Evolutionary conservation across 2,888 invertebrate genomes (phyloP).

Genomic region (Drosophila histrio): DNA sequence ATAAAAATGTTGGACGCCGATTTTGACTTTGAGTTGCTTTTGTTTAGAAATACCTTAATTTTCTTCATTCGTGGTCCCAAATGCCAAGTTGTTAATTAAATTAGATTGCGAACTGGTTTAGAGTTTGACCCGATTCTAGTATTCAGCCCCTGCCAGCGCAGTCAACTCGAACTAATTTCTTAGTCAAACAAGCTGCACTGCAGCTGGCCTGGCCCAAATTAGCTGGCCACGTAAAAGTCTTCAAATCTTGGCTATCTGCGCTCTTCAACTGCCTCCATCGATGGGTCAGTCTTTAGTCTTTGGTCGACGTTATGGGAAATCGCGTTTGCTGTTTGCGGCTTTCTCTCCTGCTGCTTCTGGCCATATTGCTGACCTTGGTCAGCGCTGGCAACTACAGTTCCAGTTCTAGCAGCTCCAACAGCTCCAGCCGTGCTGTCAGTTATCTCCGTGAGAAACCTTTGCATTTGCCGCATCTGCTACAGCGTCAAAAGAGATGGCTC

Average conservation of each 20-base stretch:
- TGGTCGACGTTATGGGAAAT: conserved; percentile 38
- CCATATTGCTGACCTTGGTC: conserved; percentile 15
- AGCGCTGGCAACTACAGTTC: conserved; percentile 6
- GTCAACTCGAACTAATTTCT: conserved; percentile 38
- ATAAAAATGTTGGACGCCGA: conserved; percentile 30
- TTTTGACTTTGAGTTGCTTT: conserved; percentile 17
- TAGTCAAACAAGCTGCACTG: conserved; percentile 49
- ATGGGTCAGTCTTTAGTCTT: conserved; percentile 39
- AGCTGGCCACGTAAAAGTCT: conserved; percentile 42
- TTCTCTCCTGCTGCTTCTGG: conserved; percentile 4
- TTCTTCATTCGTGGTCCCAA: conserved; percentile 14
- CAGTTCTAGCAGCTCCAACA: conserved; percentile 17
- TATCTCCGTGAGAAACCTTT: conserved; percentile 40
- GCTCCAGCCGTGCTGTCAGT: conserved; percentile 40
- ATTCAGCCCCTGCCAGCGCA: background rate
- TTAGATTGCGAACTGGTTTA: conserved; percentile 45
- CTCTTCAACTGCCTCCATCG: background rate
- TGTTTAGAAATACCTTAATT: conserved; percentile 7
- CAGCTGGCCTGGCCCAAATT: conserved; percentile 43
- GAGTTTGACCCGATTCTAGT: conserved; percentile 40
- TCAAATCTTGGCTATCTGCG: conserved; percentile 6
- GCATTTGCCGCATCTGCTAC: conserved; percentile 44
- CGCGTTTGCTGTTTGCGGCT: conserved; percentile 8
- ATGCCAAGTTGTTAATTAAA: conserved; percentile 70
- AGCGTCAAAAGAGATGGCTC: conserved; percentile 76